A percentile compares a stretch with the other conserved stretches of the same genome.
These are phyloP conservation scores for Platycercus adscitus DNA, from an alignment of 2,113 vertebrate species.

Conservation along the genomic window DNA sequence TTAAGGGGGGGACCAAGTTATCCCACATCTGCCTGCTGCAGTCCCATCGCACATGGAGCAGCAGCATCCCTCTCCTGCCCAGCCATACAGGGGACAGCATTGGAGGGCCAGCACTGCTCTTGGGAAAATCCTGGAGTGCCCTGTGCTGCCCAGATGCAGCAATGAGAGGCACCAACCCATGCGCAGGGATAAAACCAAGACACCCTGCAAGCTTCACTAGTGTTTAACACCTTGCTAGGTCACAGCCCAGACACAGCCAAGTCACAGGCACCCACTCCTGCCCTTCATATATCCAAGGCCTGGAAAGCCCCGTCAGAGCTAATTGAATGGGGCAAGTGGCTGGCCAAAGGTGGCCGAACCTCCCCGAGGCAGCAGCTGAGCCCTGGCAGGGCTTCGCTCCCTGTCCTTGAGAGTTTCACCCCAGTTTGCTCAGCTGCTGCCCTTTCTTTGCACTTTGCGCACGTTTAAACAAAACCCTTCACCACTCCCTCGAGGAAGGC, in stretches of 20 bases:
- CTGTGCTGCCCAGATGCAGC: accelerated
- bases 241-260: background rate
- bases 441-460: conserved; percentile 33
- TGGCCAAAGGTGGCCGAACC: accelerated
- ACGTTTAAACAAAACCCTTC: conserved; percentile 32
- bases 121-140: background rate
- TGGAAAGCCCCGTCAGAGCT: background rate
- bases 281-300: background rate
- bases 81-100: background rate
- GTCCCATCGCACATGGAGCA: accelerated
- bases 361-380: background rate
- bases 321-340: background rate
- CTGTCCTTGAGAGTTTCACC: conserved; percentile 1
- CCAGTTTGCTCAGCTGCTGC: conserved; percentile 61
- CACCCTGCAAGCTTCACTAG: background rate
- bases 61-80: background rate
- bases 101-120: background rate
- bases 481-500: conserved; percentile 33
- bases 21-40: conserved; percentile 10
- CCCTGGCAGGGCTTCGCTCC: background rate
- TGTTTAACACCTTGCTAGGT: background rate
- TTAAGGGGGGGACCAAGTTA: background rate
- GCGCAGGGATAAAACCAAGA: background rate
- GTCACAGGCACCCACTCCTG: background rate
- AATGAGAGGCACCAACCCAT: background rate